These are phyloP conservation scores for Acyrthosiphon pisum DNA, from an alignment of 1,140 invertebrate genomes.

Conservation along the genomic window DNA sequence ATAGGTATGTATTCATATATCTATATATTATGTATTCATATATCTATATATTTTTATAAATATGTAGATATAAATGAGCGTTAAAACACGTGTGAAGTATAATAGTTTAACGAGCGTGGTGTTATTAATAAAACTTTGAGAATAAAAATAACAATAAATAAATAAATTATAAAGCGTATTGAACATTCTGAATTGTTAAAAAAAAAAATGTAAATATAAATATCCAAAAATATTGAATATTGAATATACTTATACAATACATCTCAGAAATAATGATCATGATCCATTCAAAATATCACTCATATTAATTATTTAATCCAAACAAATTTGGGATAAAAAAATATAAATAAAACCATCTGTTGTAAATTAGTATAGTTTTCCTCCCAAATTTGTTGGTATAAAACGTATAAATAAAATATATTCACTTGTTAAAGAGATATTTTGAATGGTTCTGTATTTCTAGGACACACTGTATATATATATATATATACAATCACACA, in stretches of 20 bases:
- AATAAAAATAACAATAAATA: constrained; percentile 59
- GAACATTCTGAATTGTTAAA: constrained; percentile 57
- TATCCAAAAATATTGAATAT: constrained; percentile 55
- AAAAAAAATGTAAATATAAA: constrained; percentile 57
- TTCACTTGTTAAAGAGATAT: background rate
- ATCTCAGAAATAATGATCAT: background rate
- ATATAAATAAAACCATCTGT: background rate
- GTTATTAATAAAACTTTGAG: constrained; percentile 57
- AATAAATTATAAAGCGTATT: constrained; percentile 58
- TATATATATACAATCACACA: constrained; percentile 54
- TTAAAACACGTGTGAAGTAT: constrained; percentile 56
- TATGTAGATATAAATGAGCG: constrained; percentile 25
- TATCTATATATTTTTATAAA: constrained; percentile 35
- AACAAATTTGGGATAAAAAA: background rate
- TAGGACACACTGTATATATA: constrained; percentile 50
- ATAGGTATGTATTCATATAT: constrained; percentile 1
- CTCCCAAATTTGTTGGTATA: background rate
- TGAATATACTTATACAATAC: background rate
- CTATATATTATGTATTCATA: constrained; percentile 17
- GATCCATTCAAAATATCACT: constrained; percentile 16
- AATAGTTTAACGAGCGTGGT: constrained; percentile 55
- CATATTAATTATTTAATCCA: background rate
- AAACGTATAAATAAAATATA: background rate
- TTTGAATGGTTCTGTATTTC: constrained; percentile 5
- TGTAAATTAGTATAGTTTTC: background rate